Evolutionary conservation across 2,113 vertebrate genomes (phyloP).

Genomic region (Regulus satrapa): DNA sequence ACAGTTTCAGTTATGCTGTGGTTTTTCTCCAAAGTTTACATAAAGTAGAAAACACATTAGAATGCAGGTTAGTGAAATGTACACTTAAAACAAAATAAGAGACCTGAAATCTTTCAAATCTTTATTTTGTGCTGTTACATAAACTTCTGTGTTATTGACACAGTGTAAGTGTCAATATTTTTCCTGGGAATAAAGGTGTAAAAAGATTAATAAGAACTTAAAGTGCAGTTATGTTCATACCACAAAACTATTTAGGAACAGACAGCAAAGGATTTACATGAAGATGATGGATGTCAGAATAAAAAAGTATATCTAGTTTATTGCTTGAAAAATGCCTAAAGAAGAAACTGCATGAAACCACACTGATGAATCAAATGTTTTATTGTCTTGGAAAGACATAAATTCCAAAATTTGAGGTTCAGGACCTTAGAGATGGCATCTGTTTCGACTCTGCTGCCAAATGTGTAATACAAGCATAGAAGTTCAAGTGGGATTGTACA

Average conservation of each 20-base stretch:
- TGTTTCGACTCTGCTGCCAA: slow-evolving; percentile 27
- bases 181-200: neutral
- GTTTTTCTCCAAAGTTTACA: neutral
- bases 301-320: neutral
- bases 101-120: neutral
- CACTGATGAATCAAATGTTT: slow-evolving; percentile 22
- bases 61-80: neutral
- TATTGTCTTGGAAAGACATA: slow-evolving; percentile 42
- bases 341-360: neutral
- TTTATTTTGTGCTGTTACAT: neutral
- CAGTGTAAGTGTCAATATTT: neutral
- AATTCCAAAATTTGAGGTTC: slow-evolving; percentile 39
- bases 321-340: neutral
- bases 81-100: neutral
- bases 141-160: no score
- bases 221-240: neutral
- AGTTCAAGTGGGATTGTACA: slow-evolving; percentile 11
- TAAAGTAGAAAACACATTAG: neutral
- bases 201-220: neutral
- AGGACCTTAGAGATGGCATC: slow-evolving; percentile 38
- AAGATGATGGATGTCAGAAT: neutral
- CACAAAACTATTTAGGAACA: neutral
- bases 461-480: neutral
- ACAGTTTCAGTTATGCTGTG: neutral
- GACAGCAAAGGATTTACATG: neutral